phyloP scores from a whole-genome alignment of 2,888 invertebrate genomes.

The Sesamia inferens region DNA sequence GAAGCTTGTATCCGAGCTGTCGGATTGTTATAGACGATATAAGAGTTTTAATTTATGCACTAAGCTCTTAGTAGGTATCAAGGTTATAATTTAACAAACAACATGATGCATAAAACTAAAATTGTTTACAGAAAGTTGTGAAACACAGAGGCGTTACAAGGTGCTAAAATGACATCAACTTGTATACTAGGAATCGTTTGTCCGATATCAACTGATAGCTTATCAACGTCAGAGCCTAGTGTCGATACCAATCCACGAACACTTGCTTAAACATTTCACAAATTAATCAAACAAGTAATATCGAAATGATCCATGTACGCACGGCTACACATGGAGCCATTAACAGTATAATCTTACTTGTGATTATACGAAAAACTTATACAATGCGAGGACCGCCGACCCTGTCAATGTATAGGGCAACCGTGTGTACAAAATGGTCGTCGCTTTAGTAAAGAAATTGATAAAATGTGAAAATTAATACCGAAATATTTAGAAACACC shows the following conservation, averaged over 20 bases:
- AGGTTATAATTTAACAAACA: neutral
- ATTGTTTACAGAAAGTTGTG: slow-evolving; percentile 44
- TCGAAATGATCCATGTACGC: too few relatives aligned
- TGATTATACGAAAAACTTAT: too few relatives aligned
- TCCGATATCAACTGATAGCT: slow-evolving; percentile 76
- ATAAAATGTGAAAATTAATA: too few relatives aligned
- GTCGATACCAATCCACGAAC: slow-evolving; percentile 45
- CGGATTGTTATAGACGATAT: too few relatives aligned
- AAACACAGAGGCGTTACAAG: slow-evolving; percentile 72
- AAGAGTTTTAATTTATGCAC: neutral
- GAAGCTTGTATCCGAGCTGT: too few relatives aligned
- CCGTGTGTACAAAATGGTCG: too few relatives aligned
- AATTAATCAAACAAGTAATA: slow-evolving; percentile 12
- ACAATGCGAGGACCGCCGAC: too few relatives aligned
- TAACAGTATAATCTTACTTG: too few relatives aligned
- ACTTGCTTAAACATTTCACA: slow-evolving; percentile 35
- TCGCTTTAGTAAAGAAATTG: too few relatives aligned
- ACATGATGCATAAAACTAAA: slow-evolving; percentile 19
- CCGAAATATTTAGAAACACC: too few relatives aligned
- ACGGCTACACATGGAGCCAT: too few relatives aligned
- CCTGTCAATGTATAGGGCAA: too few relatives aligned
- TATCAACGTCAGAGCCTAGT: slow-evolving; percentile 71
- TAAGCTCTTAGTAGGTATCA: neutral
- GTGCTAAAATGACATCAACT: slow-evolving; percentile 75
- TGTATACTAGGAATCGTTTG: slow-evolving; percentile 73